Conservation (phyloP, 2,888 invertebrate genomes). For the Callosobruchus maculatus region DNA sequence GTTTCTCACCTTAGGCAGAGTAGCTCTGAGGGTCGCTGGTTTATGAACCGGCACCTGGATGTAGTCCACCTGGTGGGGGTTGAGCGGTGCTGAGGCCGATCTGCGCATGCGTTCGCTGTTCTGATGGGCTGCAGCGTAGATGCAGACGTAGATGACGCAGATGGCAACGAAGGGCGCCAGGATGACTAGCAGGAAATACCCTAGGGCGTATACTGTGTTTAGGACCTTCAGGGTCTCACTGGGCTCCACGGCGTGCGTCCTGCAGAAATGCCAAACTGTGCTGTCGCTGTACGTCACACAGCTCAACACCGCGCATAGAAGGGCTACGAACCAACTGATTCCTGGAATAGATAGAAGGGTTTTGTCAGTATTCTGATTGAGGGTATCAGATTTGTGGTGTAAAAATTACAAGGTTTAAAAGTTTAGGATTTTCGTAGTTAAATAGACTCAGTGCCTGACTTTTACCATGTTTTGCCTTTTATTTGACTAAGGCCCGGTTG, state of each 20-base stretch:
- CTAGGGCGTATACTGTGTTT: slow-evolving; percentile 49
- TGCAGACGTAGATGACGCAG: slow-evolving; percentile 70
- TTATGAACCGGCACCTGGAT: slow-evolving; percentile 48
- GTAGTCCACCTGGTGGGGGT: slow-evolving; percentile 46
- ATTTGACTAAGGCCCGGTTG: no score
- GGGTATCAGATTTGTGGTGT: no score
- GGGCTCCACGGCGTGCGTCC: slow-evolving; percentile 16
- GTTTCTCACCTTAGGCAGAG: slow-evolving; percentile 33
- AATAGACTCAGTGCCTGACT: no score
- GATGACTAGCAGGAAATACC: slow-evolving; percentile 51
- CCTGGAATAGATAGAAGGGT: slow-evolving; percentile 11
- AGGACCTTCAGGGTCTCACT: slow-evolving; percentile 35
- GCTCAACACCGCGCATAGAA: slow-evolving; percentile 49
- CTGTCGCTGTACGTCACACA: slow-evolving; percentile 49
- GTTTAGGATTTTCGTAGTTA: no score
- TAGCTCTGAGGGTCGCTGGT: slow-evolving; percentile 39
- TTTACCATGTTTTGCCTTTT: no score
- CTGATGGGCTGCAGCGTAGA: slow-evolving; percentile 71
- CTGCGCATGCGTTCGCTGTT: slow-evolving; percentile 62
- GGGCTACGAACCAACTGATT: slow-evolving; percentile 51
- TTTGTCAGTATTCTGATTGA: no score
- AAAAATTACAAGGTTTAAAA: no score
- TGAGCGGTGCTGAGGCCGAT: slow-evolving; percentile 51
- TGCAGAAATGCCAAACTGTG: slow-evolving; percentile 49
- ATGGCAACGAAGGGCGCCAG: slow-evolving; percentile 59